Evolutionary conservation across 2,113 vertebrate species (phyloP).

Genomic region (Hippocampus comes): DNA sequence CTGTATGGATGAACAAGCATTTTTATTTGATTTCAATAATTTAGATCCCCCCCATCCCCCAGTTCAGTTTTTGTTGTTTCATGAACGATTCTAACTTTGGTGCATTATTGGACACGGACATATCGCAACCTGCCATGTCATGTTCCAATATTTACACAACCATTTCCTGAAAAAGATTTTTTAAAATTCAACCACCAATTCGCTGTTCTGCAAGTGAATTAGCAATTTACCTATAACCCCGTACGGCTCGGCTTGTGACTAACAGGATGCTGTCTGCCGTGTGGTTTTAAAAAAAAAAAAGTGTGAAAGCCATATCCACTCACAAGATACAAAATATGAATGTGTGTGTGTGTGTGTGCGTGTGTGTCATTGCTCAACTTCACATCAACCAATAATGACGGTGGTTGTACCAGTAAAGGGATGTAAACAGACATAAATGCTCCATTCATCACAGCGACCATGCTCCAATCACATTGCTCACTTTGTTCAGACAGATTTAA

Average conservation of each 20-base stretch:
- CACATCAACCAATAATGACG: not conserved
- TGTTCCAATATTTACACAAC: too few relatives aligned
- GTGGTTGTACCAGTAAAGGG: not conserved
- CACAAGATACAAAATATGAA: not conserved
- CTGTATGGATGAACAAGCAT: too few relatives aligned
- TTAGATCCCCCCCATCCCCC: too few relatives aligned
- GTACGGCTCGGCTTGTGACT: slow-evolving; percentile 35
- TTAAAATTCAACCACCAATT: not conserved
- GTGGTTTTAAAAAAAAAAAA: slow-evolving; percentile 20
- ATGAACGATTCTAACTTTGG: too few relatives aligned
- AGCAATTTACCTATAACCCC: slow-evolving; percentile 12
- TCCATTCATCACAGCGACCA: slow-evolving; percentile 18
- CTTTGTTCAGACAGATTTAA: not conserved
- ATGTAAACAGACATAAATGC: not conserved
- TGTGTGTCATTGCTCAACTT: not conserved
- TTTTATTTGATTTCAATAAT: too few relatives aligned
- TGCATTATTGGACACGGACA: too few relatives aligned
- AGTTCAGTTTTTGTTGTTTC: too few relatives aligned
- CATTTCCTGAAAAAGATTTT: too few relatives aligned
- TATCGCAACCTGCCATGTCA: too few relatives aligned
- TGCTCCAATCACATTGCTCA: not conserved
- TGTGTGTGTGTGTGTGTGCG: not conserved
- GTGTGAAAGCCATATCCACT: slow-evolving; percentile 1
- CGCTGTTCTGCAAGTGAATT: not conserved
- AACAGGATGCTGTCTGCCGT: slow-evolving; percentile 33